Evolutionary conservation across 2,113 vertebrate species (phyloP).

Genomic region (Rostratula benghalensis): DNA sequence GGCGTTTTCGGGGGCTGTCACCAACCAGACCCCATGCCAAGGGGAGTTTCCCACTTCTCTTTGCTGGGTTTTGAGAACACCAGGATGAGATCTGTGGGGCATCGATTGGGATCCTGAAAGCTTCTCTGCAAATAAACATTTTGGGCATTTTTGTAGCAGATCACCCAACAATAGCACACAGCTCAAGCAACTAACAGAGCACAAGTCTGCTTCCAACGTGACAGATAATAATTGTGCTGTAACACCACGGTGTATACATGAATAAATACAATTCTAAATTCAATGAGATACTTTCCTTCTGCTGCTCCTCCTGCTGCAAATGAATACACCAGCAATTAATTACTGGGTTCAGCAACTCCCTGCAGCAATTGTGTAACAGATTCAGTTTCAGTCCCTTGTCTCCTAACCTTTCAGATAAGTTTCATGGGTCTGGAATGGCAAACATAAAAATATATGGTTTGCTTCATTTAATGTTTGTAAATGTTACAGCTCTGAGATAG

Average conservation of each 20-base stretch:
- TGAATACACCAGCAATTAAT: constrained; percentile 67
- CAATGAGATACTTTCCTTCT: constrained; percentile 67
- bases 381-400: constrained; percentile 48
- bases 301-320: constrained; percentile 57
- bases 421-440: constrained; percentile 35
- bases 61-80: not conserved
- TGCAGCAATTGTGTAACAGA: constrained; percentile 54
- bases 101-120: not conserved
- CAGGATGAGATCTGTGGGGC: not conserved
- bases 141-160: constrained; percentile 17
- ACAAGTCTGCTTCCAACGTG: constrained; percentile 41
- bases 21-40: not conserved
- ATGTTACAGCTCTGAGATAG: not conserved
- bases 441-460: constrained; percentile 49
- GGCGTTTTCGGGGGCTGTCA: not conserved
- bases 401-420: constrained; percentile 49
- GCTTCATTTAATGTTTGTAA: constrained; percentile 42
- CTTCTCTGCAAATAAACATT: constrained; percentile 13
- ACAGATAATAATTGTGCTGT: constrained; percentile 58
- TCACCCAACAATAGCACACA: constrained; percentile 41
- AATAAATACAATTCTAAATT: constrained; percentile 67
- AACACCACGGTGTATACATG: constrained; percentile 45
- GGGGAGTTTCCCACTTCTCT: not conserved
- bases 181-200: constrained; percentile 18
- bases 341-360: constrained; percentile 50